phyloP scores from a whole-genome alignment of 2,797 vertebrate genomes.

The Tangara arthus region DNA sequence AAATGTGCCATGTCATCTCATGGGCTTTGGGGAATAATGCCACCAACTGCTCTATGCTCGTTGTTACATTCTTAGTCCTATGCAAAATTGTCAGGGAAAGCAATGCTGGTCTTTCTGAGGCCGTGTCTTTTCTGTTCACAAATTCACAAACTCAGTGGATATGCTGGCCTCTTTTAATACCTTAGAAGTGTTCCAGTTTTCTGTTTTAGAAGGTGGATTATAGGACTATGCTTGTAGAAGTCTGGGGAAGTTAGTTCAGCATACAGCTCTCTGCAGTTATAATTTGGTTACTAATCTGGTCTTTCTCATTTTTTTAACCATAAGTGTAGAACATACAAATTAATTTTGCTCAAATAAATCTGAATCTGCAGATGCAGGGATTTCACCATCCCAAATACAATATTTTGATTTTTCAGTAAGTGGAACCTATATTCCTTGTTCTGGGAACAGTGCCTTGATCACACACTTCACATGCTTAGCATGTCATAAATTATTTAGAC shows the following conservation, averaged over 20 bases:
- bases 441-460: not conserved
- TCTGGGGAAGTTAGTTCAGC: not conserved
- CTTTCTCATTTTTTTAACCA: not conserved
- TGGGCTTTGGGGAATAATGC: not conserved
- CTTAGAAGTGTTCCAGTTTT: not conserved
- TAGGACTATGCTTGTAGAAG: not conserved
- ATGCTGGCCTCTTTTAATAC: not conserved
- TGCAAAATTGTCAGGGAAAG: not conserved
- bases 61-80: not conserved
- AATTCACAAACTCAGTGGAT: not conserved
- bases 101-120: not conserved
- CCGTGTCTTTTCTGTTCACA: not conserved
- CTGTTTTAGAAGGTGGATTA: not conserved
- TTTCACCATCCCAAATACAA: not conserved
- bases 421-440: not conserved
- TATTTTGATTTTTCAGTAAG: not conserved
- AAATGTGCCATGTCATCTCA: accelerated
- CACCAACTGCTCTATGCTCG: not conserved
- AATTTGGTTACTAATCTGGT: not conserved
- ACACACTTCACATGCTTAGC: not conserved
- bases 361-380: not conserved
- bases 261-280: not conserved
- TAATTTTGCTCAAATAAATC: not conserved
- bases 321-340: not conserved
- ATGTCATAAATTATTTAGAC: not conserved